A percentile compares a stretch with the other conserved stretches of the same genome.
phyloP scores from a whole-genome alignment of 92 coral and sea anemone genomes.

The Porites rus region DNA sequence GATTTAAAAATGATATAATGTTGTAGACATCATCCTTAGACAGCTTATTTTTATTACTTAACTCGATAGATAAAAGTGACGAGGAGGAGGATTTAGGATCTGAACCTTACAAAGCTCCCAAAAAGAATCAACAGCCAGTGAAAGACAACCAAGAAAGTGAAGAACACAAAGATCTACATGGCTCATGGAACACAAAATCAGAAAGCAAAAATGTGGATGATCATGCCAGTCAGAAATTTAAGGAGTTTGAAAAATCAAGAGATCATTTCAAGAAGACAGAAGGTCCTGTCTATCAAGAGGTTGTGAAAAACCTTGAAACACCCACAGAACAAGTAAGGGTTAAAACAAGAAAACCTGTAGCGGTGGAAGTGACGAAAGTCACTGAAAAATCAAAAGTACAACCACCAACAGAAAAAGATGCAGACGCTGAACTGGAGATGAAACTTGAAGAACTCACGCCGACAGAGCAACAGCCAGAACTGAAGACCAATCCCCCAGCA shows the following conservation, averaged over 20 bases:
- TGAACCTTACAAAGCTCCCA: background rate
- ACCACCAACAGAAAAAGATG: background rate
- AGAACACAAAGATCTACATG: constrained; percentile 10
- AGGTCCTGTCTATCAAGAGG: constrained; percentile 6
- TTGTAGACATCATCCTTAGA: too few species aligned
- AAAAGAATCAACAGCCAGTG: background rate
- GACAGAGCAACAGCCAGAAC: background rate
- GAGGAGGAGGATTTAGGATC: constrained; percentile 14
- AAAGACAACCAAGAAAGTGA: constrained; percentile 3
- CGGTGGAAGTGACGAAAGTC: background rate
- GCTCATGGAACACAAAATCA: constrained; percentile 17
- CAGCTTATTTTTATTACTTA: background rate
- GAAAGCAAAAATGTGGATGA: background rate
- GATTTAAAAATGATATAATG: background rate
- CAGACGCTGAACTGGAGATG: constrained; percentile 46
- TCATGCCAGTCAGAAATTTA: background rate
- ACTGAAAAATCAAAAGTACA: background rate
- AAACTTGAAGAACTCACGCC: constrained; percentile 55
- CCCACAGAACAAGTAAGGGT: constrained; percentile 9
- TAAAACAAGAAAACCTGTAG: background rate
- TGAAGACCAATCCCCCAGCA: background rate
- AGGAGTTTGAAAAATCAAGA: constrained; percentile 12
- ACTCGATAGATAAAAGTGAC: background rate
- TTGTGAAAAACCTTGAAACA: background rate
- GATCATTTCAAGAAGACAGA: constrained; percentile 15